A percentile compares a stretch with the other conserved stretches of the same genome.
Conservation (phyloP, 2,113 vertebrate species). For the Nyctibius bracteatus region DNA sequence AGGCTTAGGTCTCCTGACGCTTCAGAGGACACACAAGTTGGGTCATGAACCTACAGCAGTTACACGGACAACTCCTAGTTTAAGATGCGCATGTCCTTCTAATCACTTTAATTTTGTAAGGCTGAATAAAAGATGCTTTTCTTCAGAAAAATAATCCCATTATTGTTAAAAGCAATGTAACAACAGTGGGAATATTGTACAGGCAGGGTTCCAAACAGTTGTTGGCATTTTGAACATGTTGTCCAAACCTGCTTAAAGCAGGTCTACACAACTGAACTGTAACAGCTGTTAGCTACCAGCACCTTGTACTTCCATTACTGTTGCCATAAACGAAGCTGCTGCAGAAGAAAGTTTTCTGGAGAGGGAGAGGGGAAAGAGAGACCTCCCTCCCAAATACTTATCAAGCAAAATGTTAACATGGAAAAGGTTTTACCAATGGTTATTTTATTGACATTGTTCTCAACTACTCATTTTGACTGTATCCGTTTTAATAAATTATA, state of each 20-base stretch:
- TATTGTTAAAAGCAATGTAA: neutral
- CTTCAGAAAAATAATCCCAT: neutral
- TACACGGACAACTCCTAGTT: neutral
- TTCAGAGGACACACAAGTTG: neutral
- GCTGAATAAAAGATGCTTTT: neutral
- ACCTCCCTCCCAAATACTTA: neutral
- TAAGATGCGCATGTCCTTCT: neutral
- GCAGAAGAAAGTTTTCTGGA: neutral
- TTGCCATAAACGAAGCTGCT: neutral
- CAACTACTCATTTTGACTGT: neutral
- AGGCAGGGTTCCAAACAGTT: neutral
- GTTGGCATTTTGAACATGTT: neutral
- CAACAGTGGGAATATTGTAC: neutral
- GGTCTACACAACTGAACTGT: neutral
- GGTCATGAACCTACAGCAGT: neutral
- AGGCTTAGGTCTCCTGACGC: neutral
- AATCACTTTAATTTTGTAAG: neutral
- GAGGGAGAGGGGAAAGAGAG: neutral
- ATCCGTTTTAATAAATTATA: neutral
- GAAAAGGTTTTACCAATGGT: neutral
- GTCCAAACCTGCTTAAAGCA: neutral
- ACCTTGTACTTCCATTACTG: neutral
- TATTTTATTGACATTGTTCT: neutral
- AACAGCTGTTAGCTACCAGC: neutral
- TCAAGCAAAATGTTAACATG: neutral